phyloP scores from a whole-genome alignment of 2,113 vertebrate genomes.

The Pseudopipra pipra region DNA sequence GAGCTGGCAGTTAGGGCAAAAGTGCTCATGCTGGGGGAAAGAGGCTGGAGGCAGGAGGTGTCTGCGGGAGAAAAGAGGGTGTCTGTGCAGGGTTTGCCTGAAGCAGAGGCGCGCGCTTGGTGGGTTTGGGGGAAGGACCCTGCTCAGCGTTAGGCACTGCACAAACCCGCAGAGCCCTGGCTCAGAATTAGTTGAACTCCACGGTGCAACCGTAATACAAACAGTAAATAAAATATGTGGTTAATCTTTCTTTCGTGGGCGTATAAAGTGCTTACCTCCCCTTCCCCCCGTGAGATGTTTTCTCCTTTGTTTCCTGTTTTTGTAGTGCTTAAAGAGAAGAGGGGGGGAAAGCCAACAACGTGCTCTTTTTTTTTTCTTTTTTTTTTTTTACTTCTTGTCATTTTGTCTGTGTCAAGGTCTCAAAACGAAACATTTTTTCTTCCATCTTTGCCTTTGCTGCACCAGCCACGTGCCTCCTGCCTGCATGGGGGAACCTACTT shows the following conservation, averaged over 20 bases:
- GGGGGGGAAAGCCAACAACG: background rate
- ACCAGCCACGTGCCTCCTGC: background rate
- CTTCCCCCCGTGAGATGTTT: slow-evolving; percentile 60
- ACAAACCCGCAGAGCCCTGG: background rate
- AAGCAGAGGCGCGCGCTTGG: accelerated
- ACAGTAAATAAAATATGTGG: slow-evolving; percentile 64
- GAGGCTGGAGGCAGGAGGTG: background rate
- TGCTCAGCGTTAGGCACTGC: accelerated
- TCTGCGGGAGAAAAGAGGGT: background rate
- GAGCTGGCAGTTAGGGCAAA: background rate
- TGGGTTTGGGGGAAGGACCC: background rate
- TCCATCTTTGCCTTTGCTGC: slow-evolving; percentile 17
- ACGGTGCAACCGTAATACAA: background rate
- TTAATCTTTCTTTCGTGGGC: slow-evolving; percentile 63
- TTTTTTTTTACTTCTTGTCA: background rate
- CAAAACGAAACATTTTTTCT: background rate
- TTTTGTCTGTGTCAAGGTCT: slow-evolving; percentile 26
- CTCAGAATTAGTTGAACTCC: background rate
- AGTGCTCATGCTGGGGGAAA: background rate
- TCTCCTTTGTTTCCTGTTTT: slow-evolving; percentile 72
- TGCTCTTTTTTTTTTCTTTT: background rate
- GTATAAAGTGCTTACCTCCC: slow-evolving; percentile 51
- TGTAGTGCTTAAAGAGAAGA: slow-evolving; percentile 5
- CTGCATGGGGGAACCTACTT: background rate
- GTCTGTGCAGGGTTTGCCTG: background rate